Conservation (phyloP, 2,797 vertebrate genomes). For the Eulemur coronatus region DNA sequence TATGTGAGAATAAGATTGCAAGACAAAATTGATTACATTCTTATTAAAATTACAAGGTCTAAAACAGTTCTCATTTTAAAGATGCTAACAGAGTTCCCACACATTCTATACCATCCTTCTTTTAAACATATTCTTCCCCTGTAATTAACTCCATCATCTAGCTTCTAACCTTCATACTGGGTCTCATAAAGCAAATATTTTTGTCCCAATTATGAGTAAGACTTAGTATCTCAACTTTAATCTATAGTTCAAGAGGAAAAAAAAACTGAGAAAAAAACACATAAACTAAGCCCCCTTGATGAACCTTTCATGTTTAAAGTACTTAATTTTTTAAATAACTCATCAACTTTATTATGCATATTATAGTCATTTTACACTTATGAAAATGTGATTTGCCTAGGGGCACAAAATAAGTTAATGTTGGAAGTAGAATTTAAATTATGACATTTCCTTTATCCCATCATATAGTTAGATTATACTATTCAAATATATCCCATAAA, state of each 20-base stretch:
- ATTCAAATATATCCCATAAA: conserved; percentile 33
- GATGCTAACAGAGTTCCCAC: background rate
- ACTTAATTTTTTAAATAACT: conserved; percentile 46
- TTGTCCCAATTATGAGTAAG: conserved; percentile 7
- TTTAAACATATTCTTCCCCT: conserved; percentile 20
- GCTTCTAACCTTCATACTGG: background rate
- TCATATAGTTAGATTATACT: background rate
- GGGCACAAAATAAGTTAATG: conserved; percentile 28
- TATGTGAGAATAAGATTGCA: conserved; percentile 13
- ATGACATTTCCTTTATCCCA: conserved; percentile 15
- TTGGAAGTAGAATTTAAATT: conserved; percentile 49
- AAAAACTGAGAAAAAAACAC: background rate
- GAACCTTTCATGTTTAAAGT: conserved; percentile 26
- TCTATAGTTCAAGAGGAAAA: background rate
- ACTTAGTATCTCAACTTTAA: conserved; percentile 47
- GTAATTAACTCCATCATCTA: conserved; percentile 8
- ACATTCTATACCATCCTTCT: background rate
- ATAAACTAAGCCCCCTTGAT: background rate
- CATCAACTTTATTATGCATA: background rate
- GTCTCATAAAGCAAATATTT: conserved; percentile 25
- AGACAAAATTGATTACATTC: conserved; percentile 6
- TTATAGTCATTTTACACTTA: conserved; percentile 35
- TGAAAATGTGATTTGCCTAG: conserved; percentile 28
- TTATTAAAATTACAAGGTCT: conserved; percentile 10
- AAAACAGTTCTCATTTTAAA: conserved; percentile 55